A percentile compares a stretch with the other conserved stretches of the same genome.
Evolutionary conservation across 2,113 vertebrate genomes (phyloP).

Genomic region (Nipponia nippon): DNA sequence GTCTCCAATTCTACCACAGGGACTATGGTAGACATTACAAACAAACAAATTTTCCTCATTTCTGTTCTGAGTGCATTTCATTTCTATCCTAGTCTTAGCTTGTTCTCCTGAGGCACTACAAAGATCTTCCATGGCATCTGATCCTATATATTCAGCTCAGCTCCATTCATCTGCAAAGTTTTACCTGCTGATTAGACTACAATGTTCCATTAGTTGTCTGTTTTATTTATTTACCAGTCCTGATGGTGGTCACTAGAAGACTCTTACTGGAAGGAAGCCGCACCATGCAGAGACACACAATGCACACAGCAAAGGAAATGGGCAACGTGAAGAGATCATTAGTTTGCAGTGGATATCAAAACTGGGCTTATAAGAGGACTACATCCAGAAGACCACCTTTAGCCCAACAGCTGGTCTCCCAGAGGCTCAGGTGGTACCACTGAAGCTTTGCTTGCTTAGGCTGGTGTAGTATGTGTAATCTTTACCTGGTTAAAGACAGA

Average conservation of each 20-base stretch:
- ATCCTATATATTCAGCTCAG: neutral
- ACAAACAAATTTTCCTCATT: neutral
- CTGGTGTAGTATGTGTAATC: neutral
- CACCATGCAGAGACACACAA: neutral
- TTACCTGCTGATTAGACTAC: neutral
- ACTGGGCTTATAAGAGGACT: neutral
- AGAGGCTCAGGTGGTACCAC: neutral
- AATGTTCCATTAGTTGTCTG: neutral
- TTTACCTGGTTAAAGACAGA: neutral
- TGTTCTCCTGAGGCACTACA: neutral
- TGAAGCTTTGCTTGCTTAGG: neutral
- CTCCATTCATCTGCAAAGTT: neutral
- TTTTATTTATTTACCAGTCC: neutral
- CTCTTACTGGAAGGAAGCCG: neutral
- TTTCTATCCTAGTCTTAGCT: neutral
- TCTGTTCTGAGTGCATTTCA: neutral
- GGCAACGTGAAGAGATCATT: neutral
- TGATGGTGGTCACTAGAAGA: neutral
- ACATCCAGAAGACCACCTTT: neutral
- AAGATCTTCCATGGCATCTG: neutral
- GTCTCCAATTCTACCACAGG: neutral
- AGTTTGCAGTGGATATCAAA: neutral
- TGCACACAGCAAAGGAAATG: neutral
- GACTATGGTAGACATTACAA: neutral
- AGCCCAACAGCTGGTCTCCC: neutral